phyloP scores from a whole-genome alignment of 2,797 vertebrate species.

The Rousettus madagascariensis region DNA sequence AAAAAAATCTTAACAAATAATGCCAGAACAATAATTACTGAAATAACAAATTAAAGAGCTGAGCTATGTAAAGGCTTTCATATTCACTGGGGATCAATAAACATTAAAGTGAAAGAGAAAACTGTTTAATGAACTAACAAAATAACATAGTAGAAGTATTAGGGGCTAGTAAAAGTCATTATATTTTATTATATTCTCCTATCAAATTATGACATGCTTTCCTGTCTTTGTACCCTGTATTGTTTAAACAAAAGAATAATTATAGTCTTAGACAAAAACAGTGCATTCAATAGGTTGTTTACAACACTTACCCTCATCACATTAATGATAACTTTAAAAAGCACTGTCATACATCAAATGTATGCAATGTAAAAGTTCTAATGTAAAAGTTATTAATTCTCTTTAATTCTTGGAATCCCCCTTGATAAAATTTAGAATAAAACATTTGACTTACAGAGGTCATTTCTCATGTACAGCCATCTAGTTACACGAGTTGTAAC shows the following conservation, averaged over 20 bases:
- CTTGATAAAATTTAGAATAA: not conserved
- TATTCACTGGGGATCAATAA: constrained; percentile 66
- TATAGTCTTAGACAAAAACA: not conserved
- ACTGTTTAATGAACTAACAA: constrained; percentile 72
- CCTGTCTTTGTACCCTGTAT: not conserved
- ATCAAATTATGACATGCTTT: constrained; percentile 44
- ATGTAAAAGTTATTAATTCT: not conserved
- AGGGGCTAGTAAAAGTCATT: constrained; percentile 47
- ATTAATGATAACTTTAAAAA: not conserved
- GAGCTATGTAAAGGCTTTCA: constrained; percentile 61
- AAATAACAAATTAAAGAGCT: constrained; percentile 76
- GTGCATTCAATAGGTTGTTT: not conserved
- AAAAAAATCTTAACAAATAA: constrained; percentile 67
- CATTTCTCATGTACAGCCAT: not conserved
- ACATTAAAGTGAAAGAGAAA: constrained; percentile 71
- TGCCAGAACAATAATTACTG: constrained; percentile 68
- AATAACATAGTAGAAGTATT: constrained; percentile 52
- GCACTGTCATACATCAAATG: not conserved
- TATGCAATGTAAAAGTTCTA: not conserved
- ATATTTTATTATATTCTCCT: constrained; percentile 54
- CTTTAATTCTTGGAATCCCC: not conserved
- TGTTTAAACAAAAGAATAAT: constrained; percentile 56
- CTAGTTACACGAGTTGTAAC: not conserved
- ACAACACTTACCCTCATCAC: not conserved
- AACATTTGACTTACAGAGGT: constrained; percentile 22